Evolutionary conservation across 2,113 vertebrate genomes (phyloP), one percentile per base, ranked within the genome.

Genomic region (Notiomystis cincta): DNA sequence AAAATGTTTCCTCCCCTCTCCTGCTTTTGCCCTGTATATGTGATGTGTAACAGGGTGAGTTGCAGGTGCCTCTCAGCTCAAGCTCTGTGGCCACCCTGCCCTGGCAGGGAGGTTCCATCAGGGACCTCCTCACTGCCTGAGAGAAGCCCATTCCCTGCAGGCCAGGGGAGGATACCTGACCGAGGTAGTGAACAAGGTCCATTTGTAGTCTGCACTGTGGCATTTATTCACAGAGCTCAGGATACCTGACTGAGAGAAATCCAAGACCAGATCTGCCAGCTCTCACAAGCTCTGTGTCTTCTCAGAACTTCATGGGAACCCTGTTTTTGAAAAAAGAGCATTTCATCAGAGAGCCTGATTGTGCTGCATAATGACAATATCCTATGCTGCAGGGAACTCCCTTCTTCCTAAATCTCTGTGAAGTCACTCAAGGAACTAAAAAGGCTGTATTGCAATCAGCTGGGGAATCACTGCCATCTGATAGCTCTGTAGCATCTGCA

Each of bases 101-200:
- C 30, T 3, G 2, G 20, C 22, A 27, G 42, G 30, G 27, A 77
- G 18, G 11, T 23, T 88, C n/a, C 61, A 2, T 69, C 22, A 21
- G 0, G 0, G 30, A 64, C 4, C 13, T 62, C 28, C 12, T 45
- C 30, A 22, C 22, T 40, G 33, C 33, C 47, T 53, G 42, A 35
- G 45, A 75, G 47, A 78, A 38, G 18, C 48, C 20, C 3, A 6
- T 37, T 87, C 30, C 44, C 23, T 37, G 21, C n/a, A 77, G 70
- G 18, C 48, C 30, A 9, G 20, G 25, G 23, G 9, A 91, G 15
- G 28, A 44, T 15, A 33, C 10, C 42, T 42, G n/a, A 11, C 13
- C 31, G 70, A 69, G 20, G 17, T 4, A 42, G 11, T 22, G 56
- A 78, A 8, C 21, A 12, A 48, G 24, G 15, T 40, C 33, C 20